Evolutionary conservation across 1,140 invertebrate species (phyloP).

Genomic region (Littorina saxatilis): DNA sequence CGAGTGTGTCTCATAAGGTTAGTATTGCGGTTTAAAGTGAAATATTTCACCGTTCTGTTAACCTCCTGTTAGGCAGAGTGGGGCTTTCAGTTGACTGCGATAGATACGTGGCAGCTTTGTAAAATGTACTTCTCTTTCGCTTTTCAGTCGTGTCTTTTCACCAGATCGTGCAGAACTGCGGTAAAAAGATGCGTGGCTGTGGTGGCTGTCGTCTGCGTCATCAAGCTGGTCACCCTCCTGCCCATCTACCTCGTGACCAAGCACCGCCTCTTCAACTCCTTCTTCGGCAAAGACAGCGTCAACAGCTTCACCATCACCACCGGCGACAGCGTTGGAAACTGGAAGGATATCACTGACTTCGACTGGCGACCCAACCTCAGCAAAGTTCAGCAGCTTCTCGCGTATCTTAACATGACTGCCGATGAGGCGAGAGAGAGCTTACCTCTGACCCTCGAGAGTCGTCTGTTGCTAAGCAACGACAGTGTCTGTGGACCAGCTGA

Average conservation of each 20-base stretch:
- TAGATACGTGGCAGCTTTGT: too few species aligned
- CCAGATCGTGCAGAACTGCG: background rate
- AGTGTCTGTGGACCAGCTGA: background rate
- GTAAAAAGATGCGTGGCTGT: background rate
- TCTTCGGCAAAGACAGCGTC: background rate
- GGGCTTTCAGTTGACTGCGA: too few species aligned
- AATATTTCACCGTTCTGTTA: too few species aligned
- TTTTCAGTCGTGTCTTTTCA: too few species aligned
- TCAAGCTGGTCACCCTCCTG: background rate
- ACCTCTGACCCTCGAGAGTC: conserved; percentile 12
- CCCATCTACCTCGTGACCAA: background rate
- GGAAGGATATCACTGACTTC: background rate
- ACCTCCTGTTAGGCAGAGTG: too few species aligned
- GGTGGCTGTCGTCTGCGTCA: background rate
- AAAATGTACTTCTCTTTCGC: too few species aligned
- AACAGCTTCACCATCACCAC: background rate
- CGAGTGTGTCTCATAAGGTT: too few species aligned
- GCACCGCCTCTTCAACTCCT: too few species aligned
- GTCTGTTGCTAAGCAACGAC: conserved; percentile 18
- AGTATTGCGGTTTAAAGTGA: too few species aligned
- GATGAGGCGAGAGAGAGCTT: background rate
- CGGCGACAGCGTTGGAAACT: background rate
- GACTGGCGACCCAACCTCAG: background rate
- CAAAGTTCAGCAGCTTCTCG: background rate
- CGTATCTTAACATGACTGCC: background rate